These are phyloP conservation scores for Stenopsyche tienmushanensis DNA, from an alignment of 1,140 invertebrate species.

Conservation along the genomic window DNA sequence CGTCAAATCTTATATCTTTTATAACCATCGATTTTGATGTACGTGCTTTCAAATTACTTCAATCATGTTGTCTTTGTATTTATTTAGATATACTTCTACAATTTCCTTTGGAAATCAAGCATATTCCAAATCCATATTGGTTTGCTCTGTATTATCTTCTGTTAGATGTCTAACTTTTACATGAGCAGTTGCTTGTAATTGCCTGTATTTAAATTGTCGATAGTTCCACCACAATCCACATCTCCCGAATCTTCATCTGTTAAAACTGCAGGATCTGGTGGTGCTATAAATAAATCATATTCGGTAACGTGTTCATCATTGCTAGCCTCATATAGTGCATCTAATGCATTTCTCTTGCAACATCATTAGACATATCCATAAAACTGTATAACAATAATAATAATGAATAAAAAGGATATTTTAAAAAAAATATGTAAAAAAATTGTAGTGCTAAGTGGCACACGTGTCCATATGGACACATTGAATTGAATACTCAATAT, in stretches of 20 bases:
- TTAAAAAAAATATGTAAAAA: not conserved
- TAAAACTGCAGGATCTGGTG: conserved; percentile 36
- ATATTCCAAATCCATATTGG: not conserved
- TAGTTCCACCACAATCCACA: not conserved
- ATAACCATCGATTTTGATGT: not conserved
- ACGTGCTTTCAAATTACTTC: not conserved
- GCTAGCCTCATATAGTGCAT: conserved; percentile 35
- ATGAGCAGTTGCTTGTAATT: not conserved
- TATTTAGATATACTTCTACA: not conserved
- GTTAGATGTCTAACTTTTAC: not conserved
- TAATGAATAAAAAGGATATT: no score
- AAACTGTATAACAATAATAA: not conserved
- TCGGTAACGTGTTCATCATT: conserved; percentile 25
- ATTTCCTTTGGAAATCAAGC: not conserved
- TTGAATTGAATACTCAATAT: no score
- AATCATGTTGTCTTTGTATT: not conserved
- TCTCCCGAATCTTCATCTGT: conserved; percentile 39
- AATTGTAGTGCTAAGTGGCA: not conserved
- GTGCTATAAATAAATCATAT: conserved; percentile 40
- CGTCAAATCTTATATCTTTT: not conserved
- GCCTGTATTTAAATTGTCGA: not conserved
- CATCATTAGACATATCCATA: not conserved
- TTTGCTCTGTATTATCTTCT: not conserved
- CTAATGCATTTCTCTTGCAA: conserved; percentile 2
- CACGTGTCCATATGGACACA: not conserved